Evolutionary conservation across 2,888 invertebrate species (phyloP).

Genomic region (Coelopa pilipes): DNA sequence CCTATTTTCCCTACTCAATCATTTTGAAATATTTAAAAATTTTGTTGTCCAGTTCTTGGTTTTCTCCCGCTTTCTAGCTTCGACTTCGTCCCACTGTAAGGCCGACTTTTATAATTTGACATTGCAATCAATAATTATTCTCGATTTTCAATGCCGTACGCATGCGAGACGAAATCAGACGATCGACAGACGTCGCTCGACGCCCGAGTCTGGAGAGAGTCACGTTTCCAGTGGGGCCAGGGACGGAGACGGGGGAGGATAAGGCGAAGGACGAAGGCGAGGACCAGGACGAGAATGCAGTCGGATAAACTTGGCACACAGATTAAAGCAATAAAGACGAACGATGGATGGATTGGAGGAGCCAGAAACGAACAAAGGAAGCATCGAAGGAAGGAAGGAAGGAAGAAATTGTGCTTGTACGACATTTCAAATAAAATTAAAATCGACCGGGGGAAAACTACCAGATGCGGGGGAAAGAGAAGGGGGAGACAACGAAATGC

Average conservation of each 20-base stretch:
- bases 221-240: not conserved
- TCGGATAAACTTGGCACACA: slow-evolving; percentile 10
- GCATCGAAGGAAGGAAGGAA: not conserved
- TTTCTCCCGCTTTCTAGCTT: not conserved
- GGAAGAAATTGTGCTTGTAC: slow-evolving; percentile 8
- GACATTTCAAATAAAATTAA: not conserved
- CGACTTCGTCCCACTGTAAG: not conserved
- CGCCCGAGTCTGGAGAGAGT: no score
- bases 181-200: not conserved
- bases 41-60: not conserved
- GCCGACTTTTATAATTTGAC: not conserved
- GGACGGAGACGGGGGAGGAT: not conserved
- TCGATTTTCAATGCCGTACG: not conserved
- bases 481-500: not conserved
- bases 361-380: slow-evolving; percentile 3
- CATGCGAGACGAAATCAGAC: not conserved
- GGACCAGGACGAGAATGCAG: not conserved
- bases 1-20: no score
- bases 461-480: no score
- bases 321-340: slow-evolving; percentile 26
- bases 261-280: no score
- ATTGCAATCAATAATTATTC: slow-evolving; percentile 17
- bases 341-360: not conserved
- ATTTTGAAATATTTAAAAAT: no score
- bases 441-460: not conserved